Evolutionary conservation across 2,113 vertebrate genomes (phyloP).

Genomic region (Bungarus multicinctus): DNA sequence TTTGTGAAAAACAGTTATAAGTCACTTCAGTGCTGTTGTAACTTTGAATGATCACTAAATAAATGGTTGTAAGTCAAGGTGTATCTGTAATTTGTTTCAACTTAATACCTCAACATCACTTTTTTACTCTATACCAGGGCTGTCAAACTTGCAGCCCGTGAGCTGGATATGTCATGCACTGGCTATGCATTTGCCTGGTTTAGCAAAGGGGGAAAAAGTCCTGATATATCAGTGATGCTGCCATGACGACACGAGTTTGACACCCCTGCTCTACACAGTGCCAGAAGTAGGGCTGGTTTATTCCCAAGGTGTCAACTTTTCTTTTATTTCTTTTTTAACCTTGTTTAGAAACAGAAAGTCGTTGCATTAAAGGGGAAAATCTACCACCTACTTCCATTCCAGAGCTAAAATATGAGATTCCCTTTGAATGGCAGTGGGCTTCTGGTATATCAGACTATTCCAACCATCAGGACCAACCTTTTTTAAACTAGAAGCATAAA

Average conservation of each 20-base stretch:
- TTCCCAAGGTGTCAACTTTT: background rate
- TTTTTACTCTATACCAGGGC: background rate
- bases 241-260: no score
- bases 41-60: background rate
- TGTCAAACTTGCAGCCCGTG: no score
- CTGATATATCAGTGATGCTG: no score
- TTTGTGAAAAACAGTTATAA: background rate
- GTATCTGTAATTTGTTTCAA: background rate
- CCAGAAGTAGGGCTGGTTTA: background rate
- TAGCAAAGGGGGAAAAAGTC: no score
- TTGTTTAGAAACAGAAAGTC: background rate
- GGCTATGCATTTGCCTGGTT: no score
- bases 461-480: background rate
- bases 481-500: background rate
- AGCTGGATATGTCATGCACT: no score
- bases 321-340: background rate
- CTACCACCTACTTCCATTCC: accelerated
- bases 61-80: background rate
- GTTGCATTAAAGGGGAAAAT: background rate
- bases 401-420: background rate
- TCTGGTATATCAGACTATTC: background rate
- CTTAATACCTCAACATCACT: background rate
- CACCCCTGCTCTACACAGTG: background rate
- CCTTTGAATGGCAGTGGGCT: background rate
- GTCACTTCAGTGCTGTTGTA: background rate